Percentiles rank a stretch among this genome's conserved stretches.
Conservation (phyloP, 2,888 invertebrate genomes). For the Chirona hameri region DNA sequence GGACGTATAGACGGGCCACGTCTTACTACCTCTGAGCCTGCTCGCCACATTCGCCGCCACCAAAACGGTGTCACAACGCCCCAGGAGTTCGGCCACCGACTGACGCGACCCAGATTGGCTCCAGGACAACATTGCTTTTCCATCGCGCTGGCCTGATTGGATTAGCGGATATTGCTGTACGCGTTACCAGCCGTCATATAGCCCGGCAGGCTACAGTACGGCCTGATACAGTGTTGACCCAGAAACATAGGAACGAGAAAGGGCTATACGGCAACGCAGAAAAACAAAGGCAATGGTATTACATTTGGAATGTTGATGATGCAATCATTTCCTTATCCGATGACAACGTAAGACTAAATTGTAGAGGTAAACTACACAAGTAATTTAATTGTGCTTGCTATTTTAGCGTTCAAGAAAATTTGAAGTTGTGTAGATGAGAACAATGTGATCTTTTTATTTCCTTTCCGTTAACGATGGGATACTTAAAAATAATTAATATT, state of each 20-base stretch:
- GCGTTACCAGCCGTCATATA: slow-evolving; percentile 1
- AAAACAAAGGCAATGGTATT: background rate
- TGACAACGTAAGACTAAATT: no score
- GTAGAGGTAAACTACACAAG: no score
- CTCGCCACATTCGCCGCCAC: background rate
- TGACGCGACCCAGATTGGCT: slow-evolving; percentile 9
- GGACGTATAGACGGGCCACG: background rate
- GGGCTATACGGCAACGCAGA: background rate
- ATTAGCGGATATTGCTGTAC: slow-evolving; percentile 23
- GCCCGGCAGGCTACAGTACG: background rate
- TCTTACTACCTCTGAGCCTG: background rate
- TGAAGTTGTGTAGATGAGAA: no score
- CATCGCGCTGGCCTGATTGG: slow-evolving; percentile 25
- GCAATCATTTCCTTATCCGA: no score
- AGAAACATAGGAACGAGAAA: background rate
- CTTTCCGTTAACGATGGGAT: no score
- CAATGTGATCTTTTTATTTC: no score
- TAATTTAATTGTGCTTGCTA: no score
- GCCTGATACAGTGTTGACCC: background rate
- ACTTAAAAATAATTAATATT: no score
- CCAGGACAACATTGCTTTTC: slow-evolving; percentile 27
- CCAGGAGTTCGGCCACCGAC: background rate
- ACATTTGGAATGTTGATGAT: no score
- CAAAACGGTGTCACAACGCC: background rate
- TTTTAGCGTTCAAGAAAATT: no score